Base-by-base conservation (phyloP, 2,888 invertebrate species). In the Cephus spinipes region DNA sequence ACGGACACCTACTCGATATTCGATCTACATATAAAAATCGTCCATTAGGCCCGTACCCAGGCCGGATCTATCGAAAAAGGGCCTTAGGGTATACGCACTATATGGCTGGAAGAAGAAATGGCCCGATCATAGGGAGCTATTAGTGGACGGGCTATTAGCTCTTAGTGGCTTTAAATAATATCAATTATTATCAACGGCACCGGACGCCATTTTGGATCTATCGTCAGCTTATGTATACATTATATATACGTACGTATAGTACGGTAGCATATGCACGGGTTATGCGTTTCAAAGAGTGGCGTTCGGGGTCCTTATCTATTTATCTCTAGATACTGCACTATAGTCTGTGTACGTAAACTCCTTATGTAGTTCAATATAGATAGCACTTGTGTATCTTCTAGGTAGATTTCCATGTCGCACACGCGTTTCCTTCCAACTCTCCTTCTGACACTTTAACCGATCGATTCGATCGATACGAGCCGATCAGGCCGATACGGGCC, bases 1-100 rank as follows among this genome's bases (percentile, higher is more conserved):
- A 85, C 82, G 31, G 69, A 69, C 69, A 30, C 32, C 30, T 30
- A 69, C 11, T 69, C 69, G 69, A 69, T 69, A 69, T 69, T 71
- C 81, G 80, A 87, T 87, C 83, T 86, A 85, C 85, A 85, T 84
- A 85, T 83, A 84, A 87, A 87, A 86, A 83, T 83, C 85, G 84
- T 84, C 85, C 84, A 87, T 87, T 85, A 85, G 75, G 77, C 80
- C 73, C 76, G 78, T 78, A 69, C 69, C 76, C 69, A 12, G 71
- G 76, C 34, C 36, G 32, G 75, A 79, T 75, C 74, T 31, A 73
- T 76, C 12, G 35, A 34, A 40, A 68, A 15, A n/a, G 74, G 40
- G 40, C 40, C 40, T 40, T 40, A 40, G 15, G 40, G 40, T 40
- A 15, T 40, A 40, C 15, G 12, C 4, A 15, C 12, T 77, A 34